Base-by-base conservation (phyloP, 2,113 vertebrate genomes). In the Cyanistes caeruleus region DNA sequence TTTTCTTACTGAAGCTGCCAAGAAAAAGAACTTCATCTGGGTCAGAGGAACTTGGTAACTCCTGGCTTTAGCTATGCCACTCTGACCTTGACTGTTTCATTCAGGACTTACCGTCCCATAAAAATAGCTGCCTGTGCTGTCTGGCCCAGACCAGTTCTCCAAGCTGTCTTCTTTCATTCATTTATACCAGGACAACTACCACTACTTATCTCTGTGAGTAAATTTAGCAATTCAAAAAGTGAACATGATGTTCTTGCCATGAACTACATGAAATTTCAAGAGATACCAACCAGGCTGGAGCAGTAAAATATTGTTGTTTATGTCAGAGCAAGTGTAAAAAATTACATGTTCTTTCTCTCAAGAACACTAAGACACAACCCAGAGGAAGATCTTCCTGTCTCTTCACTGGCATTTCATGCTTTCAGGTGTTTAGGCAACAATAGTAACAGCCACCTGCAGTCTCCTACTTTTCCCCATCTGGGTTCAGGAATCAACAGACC, bases 101-200 rank as follows among this genome's bases (percentile, higher is more conserved):
- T 94, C 81, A 91, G 79, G 74, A 90, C 20, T 62, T 72, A 60
- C 2, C 13, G 25, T 76, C 95, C 87, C 87, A 73, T 95, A 96
- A 97, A 98, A 98, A 97, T 95, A 98, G 97, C 96, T 97, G 91
- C 88, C 95, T 75, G 91, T 52, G 37, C 58, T 97, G 63, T 85
- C 95, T 96, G 89, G 82, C 84, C 86, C n/a, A 14, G 80, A 92
- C 78, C 44, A 83, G n/a, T 65, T 91, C 88, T 93, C 46, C 46
- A 93, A 68, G 91, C 44, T 92, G 51, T 56, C 46, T 58, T 92
- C 63, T 86, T 84, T 75, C n/a, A 12, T 77, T 75, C 62, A 37
- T 31, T 52, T 46, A 82, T 13, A 82, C 11, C 60, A 75, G 25
- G 89, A 88, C 52, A 81, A 67, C 39, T 60, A 59, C 20, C 33